Conservation (phyloP, 2,888 invertebrate genomes). For the Andrena dorsata region DNA sequence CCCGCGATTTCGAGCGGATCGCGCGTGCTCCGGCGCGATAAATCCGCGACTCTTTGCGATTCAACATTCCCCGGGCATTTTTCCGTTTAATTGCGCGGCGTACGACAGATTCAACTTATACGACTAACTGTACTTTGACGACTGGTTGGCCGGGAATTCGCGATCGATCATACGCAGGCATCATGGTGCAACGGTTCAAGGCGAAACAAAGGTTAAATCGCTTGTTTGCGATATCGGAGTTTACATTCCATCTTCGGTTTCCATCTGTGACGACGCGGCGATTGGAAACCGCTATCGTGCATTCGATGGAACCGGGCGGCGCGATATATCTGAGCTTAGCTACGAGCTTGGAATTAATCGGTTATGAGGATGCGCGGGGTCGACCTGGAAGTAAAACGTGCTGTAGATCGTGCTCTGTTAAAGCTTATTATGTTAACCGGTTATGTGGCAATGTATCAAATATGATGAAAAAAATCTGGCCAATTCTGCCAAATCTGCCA, state of each 20-base stretch:
- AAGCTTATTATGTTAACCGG: no score
- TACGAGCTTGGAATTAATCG: background rate
- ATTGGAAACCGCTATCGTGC: background rate
- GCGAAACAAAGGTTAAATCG: conserved; percentile 49
- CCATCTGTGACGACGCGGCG: background rate
- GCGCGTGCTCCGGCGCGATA: background rate
- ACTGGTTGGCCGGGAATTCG: background rate
- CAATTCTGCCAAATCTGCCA: no score
- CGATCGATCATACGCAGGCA: conserved; percentile 14
- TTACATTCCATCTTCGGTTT: conserved; percentile 28
- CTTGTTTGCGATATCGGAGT: conserved; percentile 38
- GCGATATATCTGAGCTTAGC: background rate
- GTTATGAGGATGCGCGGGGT: background rate
- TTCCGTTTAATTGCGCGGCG: background rate
- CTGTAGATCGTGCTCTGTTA: background rate
- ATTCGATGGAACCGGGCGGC: background rate
- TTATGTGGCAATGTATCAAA: no score
- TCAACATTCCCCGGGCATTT: background rate
- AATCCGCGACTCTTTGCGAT: background rate
- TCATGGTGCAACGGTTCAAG: conserved; percentile 2
- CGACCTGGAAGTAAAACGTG: background rate
- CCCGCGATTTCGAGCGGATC: conserved; percentile 22
- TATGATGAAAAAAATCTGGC: no score
- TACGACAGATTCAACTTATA: conserved; percentile 1
- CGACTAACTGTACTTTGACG: background rate